phyloP scores from a whole-genome alignment of 2,888 invertebrate genomes.

The Eupsilia transversa region DNA sequence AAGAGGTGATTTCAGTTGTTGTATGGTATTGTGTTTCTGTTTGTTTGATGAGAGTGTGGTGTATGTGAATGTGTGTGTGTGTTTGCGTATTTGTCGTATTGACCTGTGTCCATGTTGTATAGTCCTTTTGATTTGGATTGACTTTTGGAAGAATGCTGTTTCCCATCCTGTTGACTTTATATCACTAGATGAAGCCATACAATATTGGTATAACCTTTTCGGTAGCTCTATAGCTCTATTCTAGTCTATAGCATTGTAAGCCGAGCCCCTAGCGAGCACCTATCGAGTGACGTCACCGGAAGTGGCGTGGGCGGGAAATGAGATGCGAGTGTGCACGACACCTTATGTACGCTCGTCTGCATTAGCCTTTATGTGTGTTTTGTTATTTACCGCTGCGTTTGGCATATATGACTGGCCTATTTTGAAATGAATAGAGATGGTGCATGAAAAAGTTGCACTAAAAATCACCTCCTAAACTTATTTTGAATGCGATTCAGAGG shows the following conservation, averaged over 20 bases:
- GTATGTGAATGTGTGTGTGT: no score
- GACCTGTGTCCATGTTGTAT: no score
- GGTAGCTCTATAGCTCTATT: slow-evolving; percentile 36
- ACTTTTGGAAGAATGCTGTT: slow-evolving; percentile 18
- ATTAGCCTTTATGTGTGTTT: slow-evolving; percentile 61
- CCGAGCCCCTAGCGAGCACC: slow-evolving; percentile 67
- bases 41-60: no score
- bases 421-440: neutral
- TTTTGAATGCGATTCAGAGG: neutral
- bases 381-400: slow-evolving; percentile 30
- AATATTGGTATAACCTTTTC: slow-evolving; percentile 41
- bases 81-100: no score
- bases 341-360: slow-evolving; percentile 68
- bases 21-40: no score
- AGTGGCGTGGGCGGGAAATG: slow-evolving; percentile 77
- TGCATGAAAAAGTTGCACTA: neutral
- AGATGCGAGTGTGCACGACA: slow-evolving; percentile 74
- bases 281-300: slow-evolving; percentile 79
- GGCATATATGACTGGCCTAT: neutral
- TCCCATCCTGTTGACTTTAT: neutral
- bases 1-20: no score
- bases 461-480: neutral
- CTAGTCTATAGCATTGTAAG: slow-evolving; percentile 61
- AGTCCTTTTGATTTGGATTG: neutral
- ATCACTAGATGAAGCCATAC: slow-evolving; percentile 10